A percentile compares a stretch with the other conserved stretches of the same genome.
Evolutionary conservation across 2,888 invertebrate genomes (phyloP).

Genomic region (Andrena marginata): DNA sequence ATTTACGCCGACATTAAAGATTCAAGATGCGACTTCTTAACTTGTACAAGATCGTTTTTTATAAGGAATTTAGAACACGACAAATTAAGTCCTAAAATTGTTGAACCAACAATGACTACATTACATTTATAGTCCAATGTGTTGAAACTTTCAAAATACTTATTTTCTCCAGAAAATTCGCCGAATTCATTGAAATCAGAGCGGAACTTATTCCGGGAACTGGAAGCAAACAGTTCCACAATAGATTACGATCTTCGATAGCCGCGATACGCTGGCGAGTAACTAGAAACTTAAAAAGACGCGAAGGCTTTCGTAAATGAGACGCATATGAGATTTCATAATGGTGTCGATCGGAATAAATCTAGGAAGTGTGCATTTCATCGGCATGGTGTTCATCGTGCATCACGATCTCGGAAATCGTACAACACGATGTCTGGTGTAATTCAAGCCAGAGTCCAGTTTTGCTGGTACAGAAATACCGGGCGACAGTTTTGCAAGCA

Average conservation of each 20-base stretch:
- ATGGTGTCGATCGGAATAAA: conserved; percentile 36
- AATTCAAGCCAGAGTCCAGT: conserved; percentile 67
- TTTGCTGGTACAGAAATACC: conserved; percentile 73
- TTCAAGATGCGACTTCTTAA: no score
- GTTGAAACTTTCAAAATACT: no score
- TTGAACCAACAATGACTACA: not conserved
- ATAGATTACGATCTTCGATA: no score
- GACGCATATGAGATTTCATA: conserved; percentile 27
- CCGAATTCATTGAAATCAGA: no score
- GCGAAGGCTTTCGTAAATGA: conserved; percentile 17
- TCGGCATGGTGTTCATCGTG: conserved; percentile 39
- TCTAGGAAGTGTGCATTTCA: conserved; percentile 40
- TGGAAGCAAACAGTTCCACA: not conserved
- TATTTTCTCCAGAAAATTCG: no score
- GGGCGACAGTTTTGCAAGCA: conserved; percentile 67
- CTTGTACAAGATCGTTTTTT: not conserved
- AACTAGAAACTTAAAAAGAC: conserved; percentile 5
- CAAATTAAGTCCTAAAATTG: not conserved
- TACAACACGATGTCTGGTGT: conserved; percentile 65
- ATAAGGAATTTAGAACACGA: not conserved
- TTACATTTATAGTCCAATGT: no score
- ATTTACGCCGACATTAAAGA: no score
- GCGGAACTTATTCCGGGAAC: not conserved
- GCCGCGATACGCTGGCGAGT: not conserved
- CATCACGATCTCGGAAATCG: conserved; percentile 59